Evolutionary conservation across 2,113 vertebrate species (phyloP).

Genomic region (Phyllostomus discolor): DNA sequence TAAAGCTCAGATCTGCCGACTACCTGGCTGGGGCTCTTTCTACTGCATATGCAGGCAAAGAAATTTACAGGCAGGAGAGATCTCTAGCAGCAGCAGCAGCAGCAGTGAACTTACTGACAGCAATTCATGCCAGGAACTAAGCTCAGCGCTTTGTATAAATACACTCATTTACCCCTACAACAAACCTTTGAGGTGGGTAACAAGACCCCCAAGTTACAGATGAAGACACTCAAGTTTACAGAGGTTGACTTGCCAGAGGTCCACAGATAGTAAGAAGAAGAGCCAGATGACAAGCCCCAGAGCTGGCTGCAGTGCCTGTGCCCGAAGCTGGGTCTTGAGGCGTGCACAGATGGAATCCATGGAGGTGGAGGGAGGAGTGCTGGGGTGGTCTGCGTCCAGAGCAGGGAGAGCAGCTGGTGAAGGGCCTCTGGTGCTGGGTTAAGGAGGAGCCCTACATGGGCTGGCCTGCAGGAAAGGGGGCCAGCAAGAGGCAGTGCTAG

Average conservation of each 20-base stretch:
- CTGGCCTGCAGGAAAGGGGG: neutral
- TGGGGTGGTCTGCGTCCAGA: neutral
- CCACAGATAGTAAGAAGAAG: neutral
- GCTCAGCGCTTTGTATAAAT: neutral
- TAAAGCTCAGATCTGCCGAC: neutral
- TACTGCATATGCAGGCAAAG: neutral
- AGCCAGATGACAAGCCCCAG: neutral
- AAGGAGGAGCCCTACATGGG: neutral
- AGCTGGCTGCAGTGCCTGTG: neutral
- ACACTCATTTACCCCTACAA: neutral
- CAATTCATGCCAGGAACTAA: neutral
- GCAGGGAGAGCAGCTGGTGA: neutral
- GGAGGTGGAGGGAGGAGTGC: neutral
- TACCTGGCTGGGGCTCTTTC: neutral
- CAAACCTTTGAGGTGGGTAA: neutral
- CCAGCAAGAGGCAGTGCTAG: neutral
- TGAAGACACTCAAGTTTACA: neutral
- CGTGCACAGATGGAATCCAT: neutral
- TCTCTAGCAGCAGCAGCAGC: neutral
- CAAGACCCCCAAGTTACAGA: neutral
- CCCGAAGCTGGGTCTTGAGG: neutral
- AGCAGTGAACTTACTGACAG: neutral
- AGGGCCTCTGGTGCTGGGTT: neutral
- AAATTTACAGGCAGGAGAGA: neutral
- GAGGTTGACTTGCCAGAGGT: neutral